These are phyloP conservation scores for Morpho helenor DNA, from an alignment of 2,888 invertebrate species.

Conservation along the genomic window DNA sequence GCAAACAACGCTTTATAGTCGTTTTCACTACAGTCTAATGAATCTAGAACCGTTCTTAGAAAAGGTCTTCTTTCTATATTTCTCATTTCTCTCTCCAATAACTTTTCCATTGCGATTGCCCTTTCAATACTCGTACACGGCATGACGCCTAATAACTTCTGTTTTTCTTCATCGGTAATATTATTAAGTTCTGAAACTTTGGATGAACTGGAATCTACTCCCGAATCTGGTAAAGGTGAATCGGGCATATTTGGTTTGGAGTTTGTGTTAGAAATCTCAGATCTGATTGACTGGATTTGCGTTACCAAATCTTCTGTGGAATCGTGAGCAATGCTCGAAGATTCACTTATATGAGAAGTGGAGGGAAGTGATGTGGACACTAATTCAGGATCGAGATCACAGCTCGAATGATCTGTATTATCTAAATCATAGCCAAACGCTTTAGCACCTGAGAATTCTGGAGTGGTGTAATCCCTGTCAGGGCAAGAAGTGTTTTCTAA, in stretches of 20 bases:
- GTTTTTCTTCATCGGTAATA: slow-evolving; percentile 96
- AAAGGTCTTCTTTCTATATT: slow-evolving; percentile 85
- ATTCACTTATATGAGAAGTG: slow-evolving; percentile 73
- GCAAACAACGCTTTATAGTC: slow-evolving; percentile 96
- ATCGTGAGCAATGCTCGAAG: slow-evolving; percentile 69
- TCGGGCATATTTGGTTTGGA: slow-evolving; percentile 66
- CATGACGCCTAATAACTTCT: slow-evolving; percentile 70
- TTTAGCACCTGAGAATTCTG: slow-evolving; percentile 60
- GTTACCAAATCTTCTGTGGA: slow-evolving; percentile 72
- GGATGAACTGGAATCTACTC: slow-evolving; percentile 59
- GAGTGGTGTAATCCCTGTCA: slow-evolving; percentile 69
- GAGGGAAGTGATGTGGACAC: slow-evolving; percentile 72
- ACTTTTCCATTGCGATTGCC: slow-evolving; percentile 45
- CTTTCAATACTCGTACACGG: slow-evolving; percentile 42
- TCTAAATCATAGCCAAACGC: slow-evolving; percentile 51
- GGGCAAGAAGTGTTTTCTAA: slow-evolving; percentile 72
- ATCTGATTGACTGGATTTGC: slow-evolving; percentile 46
- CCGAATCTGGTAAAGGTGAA: slow-evolving; percentile 70
- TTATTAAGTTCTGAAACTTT: slow-evolving; percentile 81
- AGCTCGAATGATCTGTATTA: slow-evolving; percentile 67
- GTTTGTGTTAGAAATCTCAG: slow-evolving; percentile 24
- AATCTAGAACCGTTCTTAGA: slow-evolving; percentile 91
- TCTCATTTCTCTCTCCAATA: slow-evolving; percentile 55
- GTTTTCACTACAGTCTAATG: slow-evolving; percentile 93
- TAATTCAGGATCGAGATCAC: slow-evolving; percentile 71